These are phyloP conservation scores for Gyps fulvus DNA, from an alignment of 2,113 vertebrate genomes.

Conservation along the genomic window DNA sequence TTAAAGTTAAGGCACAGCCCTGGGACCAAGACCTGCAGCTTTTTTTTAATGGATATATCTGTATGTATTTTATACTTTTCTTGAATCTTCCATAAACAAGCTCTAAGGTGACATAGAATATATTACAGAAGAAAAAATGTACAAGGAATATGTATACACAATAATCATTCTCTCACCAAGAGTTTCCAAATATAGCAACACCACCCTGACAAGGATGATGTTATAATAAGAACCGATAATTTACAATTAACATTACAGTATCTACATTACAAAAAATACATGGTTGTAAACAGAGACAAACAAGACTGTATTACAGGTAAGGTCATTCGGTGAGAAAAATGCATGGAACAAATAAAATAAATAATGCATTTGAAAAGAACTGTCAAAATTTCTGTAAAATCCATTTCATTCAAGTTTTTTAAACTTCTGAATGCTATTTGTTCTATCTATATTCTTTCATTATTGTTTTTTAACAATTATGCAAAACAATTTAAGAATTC, in stretches of 20 bases:
- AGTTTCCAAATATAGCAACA: conserved; percentile 95
- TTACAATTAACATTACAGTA: conserved; percentile 98
- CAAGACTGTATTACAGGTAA: conserved; percentile 92
- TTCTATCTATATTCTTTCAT: conserved; percentile 71
- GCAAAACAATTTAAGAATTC: conserved; percentile 58
- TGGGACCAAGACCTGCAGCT: no score
- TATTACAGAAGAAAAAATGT: conserved; percentile 84
- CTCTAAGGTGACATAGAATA: conserved; percentile 86
- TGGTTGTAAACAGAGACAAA: conserved; percentile 99
- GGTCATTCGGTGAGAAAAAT: no score
- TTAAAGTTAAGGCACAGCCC: no score
- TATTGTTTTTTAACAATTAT: conserved; percentile 14
- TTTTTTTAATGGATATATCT: no score
- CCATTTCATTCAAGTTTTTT: conserved; percentile 80
- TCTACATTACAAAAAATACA: conserved; percentile 99
- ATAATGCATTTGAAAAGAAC: conserved; percentile 53
- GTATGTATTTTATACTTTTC: no score
- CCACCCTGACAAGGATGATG: conserved; percentile 92
- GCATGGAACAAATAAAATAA: no score
- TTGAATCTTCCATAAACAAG: conserved; percentile 84
- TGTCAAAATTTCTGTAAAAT: conserved; percentile 78
- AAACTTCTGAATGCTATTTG: conserved; percentile 62
- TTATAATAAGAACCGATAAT: conserved; percentile 93
- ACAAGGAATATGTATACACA: conserved; percentile 87
- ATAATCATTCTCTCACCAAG: conserved; percentile 99